Conservation (phyloP, 2,797 vertebrate species). For the Falco novaeseelandiae region DNA sequence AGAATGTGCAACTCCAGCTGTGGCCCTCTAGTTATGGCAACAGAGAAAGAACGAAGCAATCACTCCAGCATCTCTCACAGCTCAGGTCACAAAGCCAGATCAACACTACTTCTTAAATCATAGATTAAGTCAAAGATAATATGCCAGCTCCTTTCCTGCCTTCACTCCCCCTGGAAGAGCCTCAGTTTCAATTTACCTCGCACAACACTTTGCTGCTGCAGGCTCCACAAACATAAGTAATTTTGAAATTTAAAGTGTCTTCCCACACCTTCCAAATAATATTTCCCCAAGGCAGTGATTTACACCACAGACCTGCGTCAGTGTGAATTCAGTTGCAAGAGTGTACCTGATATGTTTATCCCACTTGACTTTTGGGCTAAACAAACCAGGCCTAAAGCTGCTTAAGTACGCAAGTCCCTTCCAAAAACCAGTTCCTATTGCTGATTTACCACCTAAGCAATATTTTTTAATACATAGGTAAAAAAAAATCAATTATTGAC, state of each 20-base stretch:
- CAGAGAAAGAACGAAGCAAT: neutral
- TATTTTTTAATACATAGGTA: neutral
- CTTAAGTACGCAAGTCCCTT: neutral
- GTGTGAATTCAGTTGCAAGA: neutral
- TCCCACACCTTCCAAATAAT: neutral
- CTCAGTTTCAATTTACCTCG: neutral
- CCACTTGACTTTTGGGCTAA: neutral
- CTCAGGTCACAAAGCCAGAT: neutral
- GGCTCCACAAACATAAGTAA: neutral
- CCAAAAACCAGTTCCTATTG: neutral
- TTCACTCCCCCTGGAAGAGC: neutral
- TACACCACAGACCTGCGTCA: neutral
- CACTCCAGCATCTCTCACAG: neutral
- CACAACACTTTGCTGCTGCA: neutral
- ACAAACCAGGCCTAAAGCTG: neutral
- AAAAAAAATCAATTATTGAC: neutral
- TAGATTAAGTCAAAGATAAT: neutral
- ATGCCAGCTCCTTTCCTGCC: neutral
- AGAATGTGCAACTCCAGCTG: neutral
- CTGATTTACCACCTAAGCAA: neutral
- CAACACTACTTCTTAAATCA: neutral
- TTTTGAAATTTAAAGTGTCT: neutral
- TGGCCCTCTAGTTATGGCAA: accelerated
- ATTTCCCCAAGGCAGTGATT: neutral
- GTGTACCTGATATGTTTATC: neutral